Conservation (phyloP, 2,113 vertebrate species). For the Motacilla alba region DNA sequence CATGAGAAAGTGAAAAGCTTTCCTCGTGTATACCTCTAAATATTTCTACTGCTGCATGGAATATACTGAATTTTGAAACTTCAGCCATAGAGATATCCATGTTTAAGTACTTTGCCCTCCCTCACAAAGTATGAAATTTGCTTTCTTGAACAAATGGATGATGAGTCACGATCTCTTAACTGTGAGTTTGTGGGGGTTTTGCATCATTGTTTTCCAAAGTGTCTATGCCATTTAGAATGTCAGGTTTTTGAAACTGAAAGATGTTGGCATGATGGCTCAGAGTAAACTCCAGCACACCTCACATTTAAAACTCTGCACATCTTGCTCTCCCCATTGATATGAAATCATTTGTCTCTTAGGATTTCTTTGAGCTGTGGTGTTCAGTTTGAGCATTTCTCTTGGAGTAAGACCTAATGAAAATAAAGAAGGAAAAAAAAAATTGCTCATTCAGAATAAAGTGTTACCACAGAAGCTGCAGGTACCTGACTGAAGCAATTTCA, state of each 20-base stretch:
- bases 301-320: neutral
- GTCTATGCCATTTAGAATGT: neutral
- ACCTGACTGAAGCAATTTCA: neutral
- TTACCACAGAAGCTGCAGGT: neutral
- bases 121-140: neutral
- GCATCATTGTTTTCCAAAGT: neutral
- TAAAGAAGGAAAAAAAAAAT: neutral
- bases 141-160: neutral
- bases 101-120: neutral
- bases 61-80: neutral
- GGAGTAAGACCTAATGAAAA: neutral
- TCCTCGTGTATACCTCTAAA: neutral
- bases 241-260: neutral
- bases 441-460: neutral
- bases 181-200: neutral
- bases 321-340: neutral
- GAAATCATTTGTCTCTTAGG: neutral
- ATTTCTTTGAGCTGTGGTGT: neutral
- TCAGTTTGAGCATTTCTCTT: neutral
- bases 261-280: neutral
- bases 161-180: neutral
- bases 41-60: neutral
- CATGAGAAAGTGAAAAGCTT: neutral
- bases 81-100: neutral
- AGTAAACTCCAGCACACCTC: rapidly evolving